phyloP scores from a whole-genome alignment of 2,113 vertebrate species.

The Hystrix brachyura region DNA sequence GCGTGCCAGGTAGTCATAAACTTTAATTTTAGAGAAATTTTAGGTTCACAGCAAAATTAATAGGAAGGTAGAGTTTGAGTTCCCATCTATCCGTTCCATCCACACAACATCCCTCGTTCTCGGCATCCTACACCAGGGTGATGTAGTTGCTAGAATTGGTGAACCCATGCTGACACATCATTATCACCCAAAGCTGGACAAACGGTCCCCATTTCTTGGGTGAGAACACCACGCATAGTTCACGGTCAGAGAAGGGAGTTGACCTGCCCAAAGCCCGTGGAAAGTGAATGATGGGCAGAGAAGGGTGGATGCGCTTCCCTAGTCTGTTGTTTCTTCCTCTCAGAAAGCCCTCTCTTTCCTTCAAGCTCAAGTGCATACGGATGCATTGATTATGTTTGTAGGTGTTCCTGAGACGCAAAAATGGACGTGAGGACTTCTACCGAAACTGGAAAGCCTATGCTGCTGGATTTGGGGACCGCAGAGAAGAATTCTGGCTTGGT shows the following conservation, averaged over 20 bases:
- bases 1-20: neutral
- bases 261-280: too few relatives aligned
- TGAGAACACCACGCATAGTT: neutral
- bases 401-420: constrained; percentile 97
- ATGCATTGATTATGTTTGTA: constrained; percentile 73
- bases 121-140: neutral
- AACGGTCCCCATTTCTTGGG: neutral
- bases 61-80: neutral
- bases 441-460: constrained; percentile 97
- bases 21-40: neutral
- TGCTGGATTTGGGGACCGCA: constrained; percentile 95
- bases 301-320: neutral
- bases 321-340: neutral
- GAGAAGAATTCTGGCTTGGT: constrained; percentile 99
- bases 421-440: constrained; percentile 96
- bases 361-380: neutral
- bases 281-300: neutral
- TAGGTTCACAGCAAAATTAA: neutral
- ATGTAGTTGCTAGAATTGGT: neutral
- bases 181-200: neutral
- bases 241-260: neutral
- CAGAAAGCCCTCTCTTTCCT: neutral
- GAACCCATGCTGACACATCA: accelerated
- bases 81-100: accelerated
- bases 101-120: too few relatives aligned